phyloP scores from a whole-genome alignment of 2,888 invertebrate species.

The Lamellibrachia satsuma region DNA sequence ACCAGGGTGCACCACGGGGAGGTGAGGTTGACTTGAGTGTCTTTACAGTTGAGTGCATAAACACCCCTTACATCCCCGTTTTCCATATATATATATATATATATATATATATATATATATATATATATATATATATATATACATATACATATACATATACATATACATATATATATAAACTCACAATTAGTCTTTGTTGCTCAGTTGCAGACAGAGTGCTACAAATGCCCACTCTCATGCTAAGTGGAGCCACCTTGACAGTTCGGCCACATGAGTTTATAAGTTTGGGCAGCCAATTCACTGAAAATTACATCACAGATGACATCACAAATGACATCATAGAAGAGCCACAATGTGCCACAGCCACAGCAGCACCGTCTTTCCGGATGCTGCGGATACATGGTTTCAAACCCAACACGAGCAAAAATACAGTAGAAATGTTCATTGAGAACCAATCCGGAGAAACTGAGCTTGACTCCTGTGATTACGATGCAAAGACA shows the following conservation, averaged over 20 bases:
- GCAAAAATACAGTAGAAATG: neutral
- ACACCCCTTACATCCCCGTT: too few species aligned
- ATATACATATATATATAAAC: too few species aligned
- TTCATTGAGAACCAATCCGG: neutral
- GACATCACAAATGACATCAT: neutral
- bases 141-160: too few species aligned
- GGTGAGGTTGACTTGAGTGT: too few species aligned
- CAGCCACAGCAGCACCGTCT: neutral
- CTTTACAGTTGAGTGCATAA: too few species aligned
- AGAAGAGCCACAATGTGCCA: neutral
- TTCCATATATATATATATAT: too few species aligned
- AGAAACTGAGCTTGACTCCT: neutral
- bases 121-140: too few species aligned
- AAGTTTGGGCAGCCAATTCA: neutral
- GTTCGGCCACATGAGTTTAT: neutral
- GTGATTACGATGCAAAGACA: neutral
- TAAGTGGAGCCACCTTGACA: neutral
- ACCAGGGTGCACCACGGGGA: too few species aligned
- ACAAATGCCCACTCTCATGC: neutral
- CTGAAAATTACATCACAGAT: neutral
- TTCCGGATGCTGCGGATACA: neutral
- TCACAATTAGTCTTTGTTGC: neutral
- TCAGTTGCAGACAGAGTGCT: neutral
- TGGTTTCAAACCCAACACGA: neutral
- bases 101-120: too few species aligned